Evolutionary conservation across 2,113 vertebrate genomes (phyloP), one percentile per base, ranked within the genome.

Genomic region (Illadopsis cleaveri): DNA sequence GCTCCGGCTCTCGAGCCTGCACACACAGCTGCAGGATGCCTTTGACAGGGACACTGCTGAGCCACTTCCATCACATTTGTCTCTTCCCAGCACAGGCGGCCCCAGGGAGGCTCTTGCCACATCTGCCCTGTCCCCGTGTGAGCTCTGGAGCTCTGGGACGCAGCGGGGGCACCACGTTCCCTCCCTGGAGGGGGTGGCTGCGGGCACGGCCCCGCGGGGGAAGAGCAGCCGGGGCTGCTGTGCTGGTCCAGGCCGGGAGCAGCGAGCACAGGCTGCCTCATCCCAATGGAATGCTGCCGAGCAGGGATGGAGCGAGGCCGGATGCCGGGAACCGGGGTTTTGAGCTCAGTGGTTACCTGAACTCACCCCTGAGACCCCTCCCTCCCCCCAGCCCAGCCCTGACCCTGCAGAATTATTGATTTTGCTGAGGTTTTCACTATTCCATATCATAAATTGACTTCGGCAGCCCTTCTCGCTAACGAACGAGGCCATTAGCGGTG

Each of bases 401-500:
- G 80, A 23, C 69, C 35, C 95, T 75, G 82, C 64, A 13, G 62
- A 94, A 71, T 53, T 31, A 93, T 78, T 4, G 65, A 94, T 84
- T 86, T 70, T 37, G 57, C 69, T 79, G 79, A n/a, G 28, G 50
- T 90, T 88, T 89, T 92, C 82, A 28, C 65, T 76, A 23, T 72
- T 90, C 40, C 37, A 12, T 54, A 40, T 58, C 77, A 91, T 48
- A 83, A 97, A 85, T 89, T 61, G 89, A 10, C 91, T 96, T 12
- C 48, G 90, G 88, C 71, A 73, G 40, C 50, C 77, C 56, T 88
- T 91, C 86, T 70, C 68, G 95, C 65, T 94, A 87, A 86, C 81
- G 80, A 95, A 94, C 53, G 86, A 97, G 91, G 94, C 96, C 94
- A 89, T 94, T 93, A 88, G 82, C 12, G 25, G 5, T 3, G 40